Base-by-base conservation (phyloP, 2,113 vertebrate species). In the Australoheros scitulus region DNA sequence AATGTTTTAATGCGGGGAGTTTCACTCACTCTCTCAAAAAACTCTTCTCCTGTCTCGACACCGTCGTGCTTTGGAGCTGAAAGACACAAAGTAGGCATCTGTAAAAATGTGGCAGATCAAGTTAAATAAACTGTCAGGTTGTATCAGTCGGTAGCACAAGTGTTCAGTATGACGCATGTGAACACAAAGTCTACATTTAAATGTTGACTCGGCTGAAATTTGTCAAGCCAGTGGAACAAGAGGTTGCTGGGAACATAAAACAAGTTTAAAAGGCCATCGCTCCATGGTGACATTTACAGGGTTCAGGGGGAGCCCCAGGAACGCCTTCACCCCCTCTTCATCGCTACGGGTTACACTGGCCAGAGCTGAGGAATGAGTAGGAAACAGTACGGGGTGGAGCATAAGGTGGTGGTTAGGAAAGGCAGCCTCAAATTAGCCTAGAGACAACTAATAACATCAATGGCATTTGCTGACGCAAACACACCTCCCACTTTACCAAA, bases 11-110 rank as follows among this genome's bases (percentile, higher is more conserved):
- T 7, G 32, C n/a, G 58, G 63, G 18, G 18, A 32, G 22, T 17
- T 64, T 32, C 41, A 91, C 95, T 95, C 88, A 96, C 96, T 79
- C 93, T 92, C 64, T 95, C 87, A 87, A 96, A 96, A 87, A 96
- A 96, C 84, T 95, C 93, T 79, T 96, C 92, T 52, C 96, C 96
- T 8, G 91, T 95, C 76, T 93, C 79, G 10, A 75, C 81, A 3
- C 91, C 88, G 22, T 81, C 92, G 6, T 89, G 80, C 63, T 89
- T 88, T 38, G 94, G 93, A 88, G 91, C 96, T 96, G 81, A 57
- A 95, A 91, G 65, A 87, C 11, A 90, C 17, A 85, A 1, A 59
- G 7, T 6, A 29, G 26, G 24, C 11, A 38, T 29, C 63, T 15
- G 82, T 20, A 3, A 68, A 26, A 22, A 86, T 7, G 3, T 64